Conservation (phyloP, 2,888 invertebrate genomes). For the Sphinx pinastri region DNA sequence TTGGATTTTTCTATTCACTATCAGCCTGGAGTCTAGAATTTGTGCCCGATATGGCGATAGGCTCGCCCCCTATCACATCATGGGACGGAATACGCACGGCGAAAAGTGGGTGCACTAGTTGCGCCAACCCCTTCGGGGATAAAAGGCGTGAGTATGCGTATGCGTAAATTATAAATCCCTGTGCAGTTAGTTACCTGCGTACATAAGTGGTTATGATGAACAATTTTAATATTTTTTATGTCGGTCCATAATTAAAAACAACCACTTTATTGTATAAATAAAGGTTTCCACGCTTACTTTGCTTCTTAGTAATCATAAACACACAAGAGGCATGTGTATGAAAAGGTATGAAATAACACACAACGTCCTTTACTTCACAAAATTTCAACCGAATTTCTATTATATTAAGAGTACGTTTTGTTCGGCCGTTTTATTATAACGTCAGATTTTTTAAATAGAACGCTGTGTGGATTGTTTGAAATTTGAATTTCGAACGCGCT, state of each 20-base stretch:
- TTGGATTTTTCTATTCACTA: too few species aligned
- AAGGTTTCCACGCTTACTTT: slow-evolving; percentile 65
- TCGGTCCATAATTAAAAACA: slow-evolving; percentile 46
- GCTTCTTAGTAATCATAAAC: slow-evolving; percentile 64
- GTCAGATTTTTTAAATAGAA: slow-evolving; percentile 46
- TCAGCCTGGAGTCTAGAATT: too few species aligned
- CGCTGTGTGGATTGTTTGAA: slow-evolving; percentile 45
- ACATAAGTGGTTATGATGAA: not conserved
- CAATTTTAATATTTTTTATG: not conserved
- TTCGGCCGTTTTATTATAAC: slow-evolving; percentile 29
- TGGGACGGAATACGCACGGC: too few species aligned
- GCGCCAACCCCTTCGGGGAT: too few species aligned
- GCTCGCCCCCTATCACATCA: too few species aligned
- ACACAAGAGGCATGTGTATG: slow-evolving; percentile 67
- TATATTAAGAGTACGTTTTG: slow-evolving; percentile 27
- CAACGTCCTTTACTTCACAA: slow-evolving; percentile 13
- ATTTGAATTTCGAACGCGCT: slow-evolving; percentile 46
- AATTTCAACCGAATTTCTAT: slow-evolving; percentile 30
- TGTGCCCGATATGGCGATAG: too few species aligned
- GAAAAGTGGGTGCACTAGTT: too few species aligned
- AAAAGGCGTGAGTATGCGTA: too few species aligned
- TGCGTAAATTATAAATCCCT: too few species aligned
- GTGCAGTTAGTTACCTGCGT: too few species aligned
- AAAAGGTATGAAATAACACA: slow-evolving; percentile 43
- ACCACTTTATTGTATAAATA: slow-evolving; percentile 56